Percentiles rank a stretch among this genome's conserved stretches.
These are phyloP conservation scores for Cephus runcator DNA, from an alignment of 2,888 invertebrate species.

Conservation along the genomic window DNA sequence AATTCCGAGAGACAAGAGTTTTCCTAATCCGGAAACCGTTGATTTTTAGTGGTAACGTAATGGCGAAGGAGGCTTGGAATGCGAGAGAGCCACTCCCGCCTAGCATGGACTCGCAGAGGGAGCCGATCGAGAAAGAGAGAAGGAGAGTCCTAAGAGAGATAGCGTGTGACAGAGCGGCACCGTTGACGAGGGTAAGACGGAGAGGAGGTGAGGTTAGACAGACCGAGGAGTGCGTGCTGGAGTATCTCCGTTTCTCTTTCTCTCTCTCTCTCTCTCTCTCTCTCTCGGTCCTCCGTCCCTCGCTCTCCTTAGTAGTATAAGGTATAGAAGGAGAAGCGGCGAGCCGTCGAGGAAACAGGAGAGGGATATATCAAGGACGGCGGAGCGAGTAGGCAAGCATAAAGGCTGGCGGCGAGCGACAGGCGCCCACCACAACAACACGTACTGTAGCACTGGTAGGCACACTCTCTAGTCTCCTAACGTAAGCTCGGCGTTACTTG, in stretches of 20 bases:
- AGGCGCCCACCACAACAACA: conserved; percentile 34
- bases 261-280: conserved; percentile 17
- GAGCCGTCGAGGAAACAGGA: conserved; percentile 12
- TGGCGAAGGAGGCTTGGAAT: conserved; percentile 38
- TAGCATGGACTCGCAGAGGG: conserved; percentile 23
- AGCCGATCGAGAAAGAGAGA: conserved; percentile 15
- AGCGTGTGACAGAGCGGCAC: conserved; percentile 6
- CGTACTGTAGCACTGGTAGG: neutral
- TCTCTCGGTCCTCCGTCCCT: neutral
- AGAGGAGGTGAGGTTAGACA: conserved; percentile 3
- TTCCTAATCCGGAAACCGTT: conserved; percentile 37
- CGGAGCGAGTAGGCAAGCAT: conserved; percentile 32
- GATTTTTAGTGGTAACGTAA: conserved; percentile 16
- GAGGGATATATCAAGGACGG: conserved; percentile 42
- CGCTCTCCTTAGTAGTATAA: neutral
- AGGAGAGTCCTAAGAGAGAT: conserved; percentile 11
- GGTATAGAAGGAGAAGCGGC: conserved; percentile 15
- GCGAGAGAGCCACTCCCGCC: conserved; percentile 49
- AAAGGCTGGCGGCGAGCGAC: conserved; percentile 28
- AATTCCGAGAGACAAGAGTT: conserved; percentile 5
- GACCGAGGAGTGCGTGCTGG: conserved; percentile 20
- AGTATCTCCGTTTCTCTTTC: conserved; percentile 4
- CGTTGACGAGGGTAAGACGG: conserved; percentile 17
- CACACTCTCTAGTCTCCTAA: neutral
- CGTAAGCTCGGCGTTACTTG: neutral